Conservation (phyloP, 1,140 invertebrate species). For the Drosophila kohkoa region DNA sequence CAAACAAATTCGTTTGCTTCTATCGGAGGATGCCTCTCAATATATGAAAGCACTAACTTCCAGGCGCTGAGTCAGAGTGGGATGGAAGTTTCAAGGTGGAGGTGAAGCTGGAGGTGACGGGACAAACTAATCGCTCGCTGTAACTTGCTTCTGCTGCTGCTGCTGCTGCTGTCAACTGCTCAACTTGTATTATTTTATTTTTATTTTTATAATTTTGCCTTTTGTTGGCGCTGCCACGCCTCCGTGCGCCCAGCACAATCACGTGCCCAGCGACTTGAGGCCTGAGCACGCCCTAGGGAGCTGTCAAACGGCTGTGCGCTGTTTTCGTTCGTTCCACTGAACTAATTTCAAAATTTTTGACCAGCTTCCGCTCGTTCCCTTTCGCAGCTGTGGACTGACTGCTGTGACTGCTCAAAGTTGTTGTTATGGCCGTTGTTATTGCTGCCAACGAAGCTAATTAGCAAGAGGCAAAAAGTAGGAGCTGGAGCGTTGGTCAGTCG, state of each 20-base stretch:
- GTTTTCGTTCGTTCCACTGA: conserved; percentile 34
- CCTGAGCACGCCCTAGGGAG: conserved; percentile 78
- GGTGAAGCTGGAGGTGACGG: background rate
- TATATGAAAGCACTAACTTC: conserved; percentile 22
- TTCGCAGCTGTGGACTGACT: background rate
- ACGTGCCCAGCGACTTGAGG: conserved; percentile 78
- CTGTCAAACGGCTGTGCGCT: conserved; percentile 73
- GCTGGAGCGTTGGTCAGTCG: conserved; percentile 33
- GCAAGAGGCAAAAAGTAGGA: conserved; percentile 34
- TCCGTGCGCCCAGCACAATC: conserved; percentile 60
- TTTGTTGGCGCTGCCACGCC: conserved; percentile 40
- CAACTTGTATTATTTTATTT: conserved; percentile 42
- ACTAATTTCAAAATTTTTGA: conserved; percentile 74
- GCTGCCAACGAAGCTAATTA: conserved; percentile 38
- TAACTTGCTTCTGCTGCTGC: conserved; percentile 45
- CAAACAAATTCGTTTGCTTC: conserved; percentile 21
- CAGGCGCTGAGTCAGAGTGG: background rate
- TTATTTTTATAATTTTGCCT: conserved; percentile 12
- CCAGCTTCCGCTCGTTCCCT: conserved; percentile 15
- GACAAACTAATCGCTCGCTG: conserved; percentile 41
- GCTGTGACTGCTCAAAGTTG: conserved; percentile 35
- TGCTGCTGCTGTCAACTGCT: conserved; percentile 65
- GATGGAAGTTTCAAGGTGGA: background rate
- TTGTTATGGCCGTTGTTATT: conserved; percentile 45
- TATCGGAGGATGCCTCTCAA: conserved; percentile 11